Base-by-base conservation (phyloP, 2,113 vertebrate genomes). In the Dicrurus megarhynchus region DNA sequence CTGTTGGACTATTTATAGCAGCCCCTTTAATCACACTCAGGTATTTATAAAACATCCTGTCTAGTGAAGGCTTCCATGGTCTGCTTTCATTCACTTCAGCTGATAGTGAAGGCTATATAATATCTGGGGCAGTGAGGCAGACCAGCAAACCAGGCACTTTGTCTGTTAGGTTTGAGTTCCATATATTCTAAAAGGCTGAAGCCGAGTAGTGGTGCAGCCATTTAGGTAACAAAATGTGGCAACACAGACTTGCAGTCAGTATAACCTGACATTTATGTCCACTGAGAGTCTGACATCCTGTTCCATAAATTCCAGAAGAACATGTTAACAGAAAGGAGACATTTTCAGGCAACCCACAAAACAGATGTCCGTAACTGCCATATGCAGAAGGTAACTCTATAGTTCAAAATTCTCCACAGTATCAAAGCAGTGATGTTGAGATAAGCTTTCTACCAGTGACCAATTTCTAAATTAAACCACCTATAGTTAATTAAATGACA, bases 1-100 rank as follows among this genome's bases (percentile, higher is more conserved):
- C 55, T 87, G 70, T 53, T 82, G 33, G 49, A 24, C 74, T 97
- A 97, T 98, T 97, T 97, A 96, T 96, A 97, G 94, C 39, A 86
- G 49, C 42, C 75, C 70, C 92, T 88, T 83, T 70, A 94, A 87
- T 86, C 2, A 1, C 90, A 42, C 74, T 73, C 70, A 22, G 80
- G 90, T 93, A 87, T 81, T 95, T 95, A 84, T 83, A 88, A 95
- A 96, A 81, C 64, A 65, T 46, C 94, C 69, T 92, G 83, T 67
- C 75, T 79, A 33, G 75, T 70, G 73, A 60, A 80, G 94, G 60
- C 69, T 94, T 77, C 89, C 52, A 53, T 57, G 33, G 75, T 44
- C 71, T 89, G 47, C 82, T 91, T 96, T 93, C 93, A 84, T 61
- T 86, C 77, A 50, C 68, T 88, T 86, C 85, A 94, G 59, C 86